Conservation (phyloP, 2,888 invertebrate species). For the Thymelicus lineola region DNA sequence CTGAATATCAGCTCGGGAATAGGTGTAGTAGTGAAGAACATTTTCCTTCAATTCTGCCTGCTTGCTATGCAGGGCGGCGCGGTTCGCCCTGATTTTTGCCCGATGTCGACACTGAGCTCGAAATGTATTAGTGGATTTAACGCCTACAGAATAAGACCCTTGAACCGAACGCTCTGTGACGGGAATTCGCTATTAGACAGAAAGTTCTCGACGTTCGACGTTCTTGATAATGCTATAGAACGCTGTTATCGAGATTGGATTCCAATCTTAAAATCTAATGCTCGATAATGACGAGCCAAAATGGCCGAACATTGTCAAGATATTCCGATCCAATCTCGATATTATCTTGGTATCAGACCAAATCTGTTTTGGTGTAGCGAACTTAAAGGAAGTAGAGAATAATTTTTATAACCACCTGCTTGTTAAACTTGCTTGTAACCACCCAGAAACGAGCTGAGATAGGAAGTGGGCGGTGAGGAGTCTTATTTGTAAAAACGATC, state of each 20-base stretch:
- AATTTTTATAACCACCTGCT: constrained; percentile 43
- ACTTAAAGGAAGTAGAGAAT: constrained; percentile 35
- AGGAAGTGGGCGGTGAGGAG: constrained; percentile 60
- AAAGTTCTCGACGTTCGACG: constrained; percentile 11
- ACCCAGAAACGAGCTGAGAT: constrained; percentile 46
- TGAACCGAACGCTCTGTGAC: constrained; percentile 65
- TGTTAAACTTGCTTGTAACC: constrained; percentile 38
- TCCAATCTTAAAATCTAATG: constrained; percentile 39
- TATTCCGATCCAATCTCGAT: constrained; percentile 25
- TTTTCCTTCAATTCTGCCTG: constrained; percentile 55
- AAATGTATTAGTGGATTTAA: constrained; percentile 82
- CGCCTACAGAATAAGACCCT: constrained; percentile 71
- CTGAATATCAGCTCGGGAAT: constrained; percentile 41
- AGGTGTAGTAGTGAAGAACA: constrained; percentile 42
- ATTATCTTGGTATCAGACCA: constrained; percentile 31
- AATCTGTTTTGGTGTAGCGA: constrained; percentile 27
- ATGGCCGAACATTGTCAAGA: constrained; percentile 31
- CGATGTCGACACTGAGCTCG: constrained; percentile 73
- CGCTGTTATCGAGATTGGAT: constrained; percentile 42
- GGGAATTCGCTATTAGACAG: constrained; percentile 67
- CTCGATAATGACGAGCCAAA: constrained; percentile 36
- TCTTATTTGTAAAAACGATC: constrained; percentile 60
- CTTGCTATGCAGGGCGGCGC: constrained; percentile 78
- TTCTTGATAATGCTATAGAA: constrained; percentile 30
- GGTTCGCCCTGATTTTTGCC: constrained; percentile 77